Evolutionary conservation across 2,888 invertebrate genomes (phyloP).

Genomic region (Bedellia somnulentella): DNA sequence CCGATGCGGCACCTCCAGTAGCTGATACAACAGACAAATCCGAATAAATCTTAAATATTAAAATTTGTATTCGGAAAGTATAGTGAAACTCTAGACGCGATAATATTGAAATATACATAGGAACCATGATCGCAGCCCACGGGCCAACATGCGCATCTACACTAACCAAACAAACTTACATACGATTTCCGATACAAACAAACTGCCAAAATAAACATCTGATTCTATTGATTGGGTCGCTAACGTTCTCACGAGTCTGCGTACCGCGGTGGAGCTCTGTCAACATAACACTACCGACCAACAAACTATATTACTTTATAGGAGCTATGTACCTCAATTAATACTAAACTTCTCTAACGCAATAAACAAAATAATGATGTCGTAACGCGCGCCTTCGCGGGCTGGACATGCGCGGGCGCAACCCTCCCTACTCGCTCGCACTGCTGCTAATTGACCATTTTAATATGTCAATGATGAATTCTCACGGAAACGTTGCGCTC

Average conservation of each 20-base stretch:
- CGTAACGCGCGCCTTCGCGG: slow-evolving; percentile 54
- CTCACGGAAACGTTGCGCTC: too few species aligned
- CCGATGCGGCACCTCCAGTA: too few species aligned
- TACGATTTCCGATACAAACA: slow-evolving; percentile 11
- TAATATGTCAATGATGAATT: too few species aligned
- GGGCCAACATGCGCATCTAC: slow-evolving; percentile 48
- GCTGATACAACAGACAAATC: slow-evolving; percentile 57
- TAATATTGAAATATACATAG: slow-evolving; percentile 64
- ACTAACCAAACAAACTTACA: slow-evolving; percentile 37
- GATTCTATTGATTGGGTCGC: slow-evolving; percentile 14
- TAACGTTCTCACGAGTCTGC: slow-evolving; percentile 17
- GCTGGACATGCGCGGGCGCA: slow-evolving; percentile 4
- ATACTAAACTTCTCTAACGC: slow-evolving; percentile 25
- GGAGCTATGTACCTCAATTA: slow-evolving; percentile 24
- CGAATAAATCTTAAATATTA: slow-evolving; percentile 61
- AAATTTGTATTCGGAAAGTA: slow-evolving; percentile 62
- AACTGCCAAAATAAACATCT: slow-evolving; percentile 11
- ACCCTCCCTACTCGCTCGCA: background rate
- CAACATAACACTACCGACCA: slow-evolving; percentile 15
- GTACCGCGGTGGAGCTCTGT: slow-evolving; percentile 24
- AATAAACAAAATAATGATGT: slow-evolving; percentile 51
- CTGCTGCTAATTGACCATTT: too few species aligned
- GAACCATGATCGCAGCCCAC: slow-evolving; percentile 62
- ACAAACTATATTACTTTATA: slow-evolving; percentile 25
- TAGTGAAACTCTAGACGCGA: slow-evolving; percentile 61